These are phyloP conservation scores for Rhynchonycteris naso DNA, from an alignment of 2,797 vertebrate genomes.

Conservation along the genomic window DNA sequence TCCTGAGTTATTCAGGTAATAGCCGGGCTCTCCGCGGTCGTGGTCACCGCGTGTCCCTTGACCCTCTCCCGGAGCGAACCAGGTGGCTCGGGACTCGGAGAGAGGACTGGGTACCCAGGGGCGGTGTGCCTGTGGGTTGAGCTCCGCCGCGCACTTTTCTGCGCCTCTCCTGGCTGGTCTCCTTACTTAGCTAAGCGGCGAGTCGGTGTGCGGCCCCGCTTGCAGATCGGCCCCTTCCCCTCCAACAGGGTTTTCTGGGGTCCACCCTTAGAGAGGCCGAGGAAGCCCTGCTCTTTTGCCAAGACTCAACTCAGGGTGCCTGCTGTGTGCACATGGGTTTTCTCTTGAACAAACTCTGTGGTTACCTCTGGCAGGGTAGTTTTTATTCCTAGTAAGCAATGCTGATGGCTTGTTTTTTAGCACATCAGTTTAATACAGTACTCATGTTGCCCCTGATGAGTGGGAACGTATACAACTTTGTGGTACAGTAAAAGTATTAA, in stretches of 20 bases:
- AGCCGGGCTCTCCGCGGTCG: neutral
- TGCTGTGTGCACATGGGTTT: neutral
- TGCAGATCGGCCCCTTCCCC: fast-evolving
- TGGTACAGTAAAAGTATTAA: neutral
- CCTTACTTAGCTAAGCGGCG: neutral
- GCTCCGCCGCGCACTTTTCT: neutral
- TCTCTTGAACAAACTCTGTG: neutral
- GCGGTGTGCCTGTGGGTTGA: neutral
- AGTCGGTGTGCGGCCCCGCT: neutral
- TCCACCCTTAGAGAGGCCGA: too few species aligned
- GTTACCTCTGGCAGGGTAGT: neutral
- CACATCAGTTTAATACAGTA: neutral
- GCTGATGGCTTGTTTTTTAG: neutral
- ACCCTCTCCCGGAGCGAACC: fast-evolving
- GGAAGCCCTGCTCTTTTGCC: neutral
- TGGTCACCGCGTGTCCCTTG: fast-evolving
- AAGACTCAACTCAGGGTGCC: neutral
- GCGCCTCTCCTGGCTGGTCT: too few species aligned
- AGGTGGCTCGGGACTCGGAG: neutral
- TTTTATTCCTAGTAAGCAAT: neutral
- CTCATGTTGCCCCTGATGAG: neutral
- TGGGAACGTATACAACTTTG: neutral
- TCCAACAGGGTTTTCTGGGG: neutral
- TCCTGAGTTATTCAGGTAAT: conserved; percentile 76
- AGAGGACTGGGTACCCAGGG: neutral